Conservation (phyloP, 1,140 invertebrate species). For the Aphaenogaster ashmeadi region DNA sequence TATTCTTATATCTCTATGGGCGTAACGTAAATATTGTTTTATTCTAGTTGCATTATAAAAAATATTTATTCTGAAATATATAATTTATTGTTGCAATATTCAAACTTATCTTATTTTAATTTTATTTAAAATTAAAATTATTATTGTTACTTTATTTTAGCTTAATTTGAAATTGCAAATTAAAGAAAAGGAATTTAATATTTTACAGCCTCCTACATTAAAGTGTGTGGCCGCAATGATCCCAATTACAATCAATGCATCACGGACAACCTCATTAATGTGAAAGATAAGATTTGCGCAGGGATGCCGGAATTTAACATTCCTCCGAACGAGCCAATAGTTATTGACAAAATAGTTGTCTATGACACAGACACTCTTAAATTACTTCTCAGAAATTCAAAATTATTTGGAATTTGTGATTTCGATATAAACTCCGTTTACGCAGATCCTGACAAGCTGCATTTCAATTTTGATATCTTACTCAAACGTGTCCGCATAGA, state of each 20-base stretch:
- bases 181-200: background rate
- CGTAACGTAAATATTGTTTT: too few species aligned
- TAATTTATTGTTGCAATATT: background rate
- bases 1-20: too few species aligned
- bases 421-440: background rate
- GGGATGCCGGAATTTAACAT: constrained; percentile 87
- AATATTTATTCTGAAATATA: background rate
- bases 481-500: constrained; percentile 76
- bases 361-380: background rate
- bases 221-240: constrained; percentile 89
- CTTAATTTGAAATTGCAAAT: background rate
- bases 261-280: constrained; percentile 86
- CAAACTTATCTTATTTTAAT: background rate
- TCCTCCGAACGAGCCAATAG: constrained; percentile 89
- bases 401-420: background rate
- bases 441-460: background rate
- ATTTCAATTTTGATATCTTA: constrained; percentile 74
- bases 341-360: constrained; percentile 42
- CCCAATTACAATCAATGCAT: constrained; percentile 89
- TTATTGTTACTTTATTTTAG: background rate
- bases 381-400: background rate
- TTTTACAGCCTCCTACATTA: constrained; percentile 89
- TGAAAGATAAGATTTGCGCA: constrained; percentile 86
- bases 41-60: too few species aligned
- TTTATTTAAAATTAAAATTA: background rate